Base-by-base conservation (phyloP, 2,113 vertebrate genomes). In the Catharus minimus region DNA sequence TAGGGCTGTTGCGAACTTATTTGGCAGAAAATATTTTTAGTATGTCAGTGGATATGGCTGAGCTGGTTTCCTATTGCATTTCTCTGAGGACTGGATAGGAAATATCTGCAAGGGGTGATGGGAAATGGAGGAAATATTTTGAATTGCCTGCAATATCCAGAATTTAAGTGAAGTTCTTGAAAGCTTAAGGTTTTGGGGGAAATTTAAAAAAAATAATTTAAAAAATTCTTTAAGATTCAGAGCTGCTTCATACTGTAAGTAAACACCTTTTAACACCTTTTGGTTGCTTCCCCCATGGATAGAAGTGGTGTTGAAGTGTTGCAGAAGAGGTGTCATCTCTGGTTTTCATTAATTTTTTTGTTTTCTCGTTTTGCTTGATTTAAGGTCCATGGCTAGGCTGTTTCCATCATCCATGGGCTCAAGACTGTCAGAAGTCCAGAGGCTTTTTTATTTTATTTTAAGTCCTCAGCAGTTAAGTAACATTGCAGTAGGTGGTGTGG, bases 401-500 rank as follows among this genome's bases (percentile, higher is more conserved):
- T 43, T 81, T 72, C 30, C n/a, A 65, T 30, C 43, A 66, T 53
- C 23, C 7, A 4, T 26, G 38, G 20, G 8, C 43, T 50, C 23
- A 61, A 33, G 38, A 61, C 36, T 44, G 2, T 73, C 26, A 55
- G 50, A 79, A 65, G 28, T 60, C 27, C 24, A 41, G 18, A 4
- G 7, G 13, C 46, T 36, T 46, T 75, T 72, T 88, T 69, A 18
- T 82, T 89, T 28, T 2, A 0, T 14, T 69, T 90, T 2, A 60
- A 86, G 18, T n/a, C 17, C 26, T 62, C 21, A 38, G 50, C 39
- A 61, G 21, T 61, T 28, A 9, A 23, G 22, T 11, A 67, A 32
- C 0, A 0, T 20, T 39, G 16, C 0, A 1, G 27, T 57, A 55
- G 36, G 46, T n/a, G 33, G 23, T 15, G 13, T 36, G 18, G 17